Evolutionary conservation across 2,888 invertebrate species (phyloP).

Genomic region (Charanyca ferruginea): DNA sequence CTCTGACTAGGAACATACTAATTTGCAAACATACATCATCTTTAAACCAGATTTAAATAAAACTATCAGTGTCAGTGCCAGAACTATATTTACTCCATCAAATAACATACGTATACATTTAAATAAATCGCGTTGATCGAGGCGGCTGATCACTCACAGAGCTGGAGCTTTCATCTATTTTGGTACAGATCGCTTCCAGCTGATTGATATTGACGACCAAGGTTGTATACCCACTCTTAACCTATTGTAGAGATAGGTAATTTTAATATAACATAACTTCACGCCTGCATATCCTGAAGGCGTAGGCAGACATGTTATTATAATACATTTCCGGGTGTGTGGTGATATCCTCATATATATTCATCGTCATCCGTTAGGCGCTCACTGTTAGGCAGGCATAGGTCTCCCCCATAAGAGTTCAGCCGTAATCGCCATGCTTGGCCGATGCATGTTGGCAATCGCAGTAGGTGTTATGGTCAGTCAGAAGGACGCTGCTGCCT

Average conservation of each 20-base stretch:
- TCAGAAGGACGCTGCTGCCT: too few species aligned
- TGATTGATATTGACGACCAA: conserved; percentile 65
- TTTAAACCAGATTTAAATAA: conserved; percentile 29
- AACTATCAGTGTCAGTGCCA: conserved; percentile 51
- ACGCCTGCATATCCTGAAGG: neutral
- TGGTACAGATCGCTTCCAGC: conserved; percentile 73
- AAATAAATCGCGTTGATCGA: conserved; percentile 63
- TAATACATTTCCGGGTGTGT: too few species aligned
- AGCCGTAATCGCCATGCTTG: too few species aligned
- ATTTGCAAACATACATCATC: conserved; percentile 34
- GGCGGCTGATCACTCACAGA: conserved; percentile 64
- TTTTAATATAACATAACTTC: too few species aligned
- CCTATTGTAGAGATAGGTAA: conserved; percentile 19
- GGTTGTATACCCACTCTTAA: conserved; percentile 32
- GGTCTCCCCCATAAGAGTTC: too few species aligned
- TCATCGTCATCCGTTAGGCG: too few species aligned
- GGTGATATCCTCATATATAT: too few species aligned
- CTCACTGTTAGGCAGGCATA: too few species aligned
- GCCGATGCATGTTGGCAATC: too few species aligned
- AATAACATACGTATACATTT: conserved; percentile 47
- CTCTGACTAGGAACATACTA: conserved; percentile 13
- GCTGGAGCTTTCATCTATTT: conserved; percentile 81
- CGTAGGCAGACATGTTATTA: too few species aligned
- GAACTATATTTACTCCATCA: conserved; percentile 49
- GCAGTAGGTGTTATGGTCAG: too few species aligned